phyloP scores from a whole-genome alignment of 2,113 vertebrate genomes.

The Eolophus roseicapilla region DNA sequence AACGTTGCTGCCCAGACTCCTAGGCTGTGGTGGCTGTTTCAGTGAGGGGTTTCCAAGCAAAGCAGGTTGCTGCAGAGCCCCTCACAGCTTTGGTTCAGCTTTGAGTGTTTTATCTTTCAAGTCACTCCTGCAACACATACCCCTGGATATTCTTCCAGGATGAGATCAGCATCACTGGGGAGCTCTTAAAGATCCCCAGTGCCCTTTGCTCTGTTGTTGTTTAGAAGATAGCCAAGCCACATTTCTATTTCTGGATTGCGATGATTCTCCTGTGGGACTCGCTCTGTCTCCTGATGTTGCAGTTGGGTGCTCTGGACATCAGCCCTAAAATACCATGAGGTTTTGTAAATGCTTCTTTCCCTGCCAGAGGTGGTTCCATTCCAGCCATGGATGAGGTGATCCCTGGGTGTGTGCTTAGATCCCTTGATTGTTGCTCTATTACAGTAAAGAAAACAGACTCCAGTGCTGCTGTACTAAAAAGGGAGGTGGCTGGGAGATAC shows the following conservation, averaged over 20 bases:
- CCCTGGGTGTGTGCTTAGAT: background rate
- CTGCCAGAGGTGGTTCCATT: background rate
- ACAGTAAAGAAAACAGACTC: background rate
- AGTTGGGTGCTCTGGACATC: background rate
- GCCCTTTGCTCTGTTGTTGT: background rate
- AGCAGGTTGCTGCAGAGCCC: background rate
- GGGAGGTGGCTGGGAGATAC: background rate
- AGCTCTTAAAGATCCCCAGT: background rate
- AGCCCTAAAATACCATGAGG: background rate
- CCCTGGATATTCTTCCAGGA: background rate
- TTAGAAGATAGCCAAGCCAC: background rate
- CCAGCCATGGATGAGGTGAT: background rate
- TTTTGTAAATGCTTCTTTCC: background rate
- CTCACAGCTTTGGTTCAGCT: background rate
- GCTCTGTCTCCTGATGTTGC: background rate
- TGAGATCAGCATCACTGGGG: constrained; percentile 8
- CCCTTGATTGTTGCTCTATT: background rate
- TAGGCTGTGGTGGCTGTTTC: background rate
- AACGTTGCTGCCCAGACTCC: background rate
- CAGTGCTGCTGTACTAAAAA: background rate
- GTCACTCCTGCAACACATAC: background rate
- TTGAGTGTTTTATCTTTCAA: background rate
- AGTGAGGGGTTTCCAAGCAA: background rate
- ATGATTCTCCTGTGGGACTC: background rate
- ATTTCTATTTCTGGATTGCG: background rate